Evolutionary conservation across 1,140 invertebrate genomes (phyloP), one percentile per base, ranked within the genome.

Genomic region (Diachasma alloeum): DNA sequence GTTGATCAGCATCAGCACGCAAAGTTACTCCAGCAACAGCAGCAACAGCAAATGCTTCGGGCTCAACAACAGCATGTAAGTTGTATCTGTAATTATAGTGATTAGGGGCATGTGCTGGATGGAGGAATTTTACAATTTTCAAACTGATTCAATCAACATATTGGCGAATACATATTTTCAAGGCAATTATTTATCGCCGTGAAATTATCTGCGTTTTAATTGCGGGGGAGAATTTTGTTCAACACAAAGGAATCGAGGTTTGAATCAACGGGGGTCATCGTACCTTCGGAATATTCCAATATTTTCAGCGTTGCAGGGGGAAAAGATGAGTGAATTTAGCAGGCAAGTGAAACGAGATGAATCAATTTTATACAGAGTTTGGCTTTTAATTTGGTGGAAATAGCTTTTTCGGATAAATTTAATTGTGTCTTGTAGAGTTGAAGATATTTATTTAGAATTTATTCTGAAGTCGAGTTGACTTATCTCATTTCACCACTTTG

Each of bases 21-120:
- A 4, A 93, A 93, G 80, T 88, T 93, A 79, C 83, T 93, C 78
- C 92, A 93, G 77, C 91, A 91, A 59, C 91, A 92, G 74, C 90
- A 90, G 75, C 91, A 92, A 77, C 81, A 79, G 80, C 59, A 63
- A 68, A 91, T 92, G 87, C 79, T 91, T 83, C 88, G 91, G 37
- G 91, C 91, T 26, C 91, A 53, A 19, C 48, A 53, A 19, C 48
- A 92, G 81, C 91, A 91, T 84, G 87, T 88, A 82, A 78, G 79
- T 78, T 66, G 75, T 75, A 39, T 42, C 22, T 17, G n/a, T 63
- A 26, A 63, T 22, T 26, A 48, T 53, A 53, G 9, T 53, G 48
- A 53, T 53, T 53, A 53, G 48, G 15, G 15, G 48, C 48, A 53
- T 53, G 48, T 19, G 17, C 48, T 53, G 48, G 48, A 15, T 13